Base-by-base conservation (phyloP, 1,140 invertebrate species). In the Bathynomus jamesi region DNA sequence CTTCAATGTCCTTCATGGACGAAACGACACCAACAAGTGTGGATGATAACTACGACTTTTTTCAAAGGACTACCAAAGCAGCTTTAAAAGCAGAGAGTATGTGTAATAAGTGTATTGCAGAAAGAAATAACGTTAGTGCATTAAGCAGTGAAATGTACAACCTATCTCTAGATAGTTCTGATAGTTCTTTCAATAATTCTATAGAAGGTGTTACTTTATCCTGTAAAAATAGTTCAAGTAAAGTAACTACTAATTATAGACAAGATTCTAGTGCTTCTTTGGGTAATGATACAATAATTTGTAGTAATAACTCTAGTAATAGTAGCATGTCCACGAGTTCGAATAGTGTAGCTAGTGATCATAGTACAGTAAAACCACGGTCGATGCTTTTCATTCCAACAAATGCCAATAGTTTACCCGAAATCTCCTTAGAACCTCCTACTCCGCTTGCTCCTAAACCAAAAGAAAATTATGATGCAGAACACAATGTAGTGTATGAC, bases 321-420 rank as follows among this genome's bases (percentile, higher is more conserved):
- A 76, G 75, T 73, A 73, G 71, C 61, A 73, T 76, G 71, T 76
- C 75, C 25, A 73, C 73, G 29, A 73, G 72, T 64, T 71, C 73
- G 27, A 61, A 67, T 29, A 73, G 69, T 31, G 69, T 62, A 29
- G 62, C 32, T 61, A 65, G 71, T 65, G 67, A 67, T 31, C 67
- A 73, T 27, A 76, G 70, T 46, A 73, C 61, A 68, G 66, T 53
- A 53, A 53, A 53, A 53, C 40, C 40, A 17, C 13, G 21, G 21
- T 53, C 75, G 10, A 73, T 32, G n/a, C 69, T 76, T 17, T 76
- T 76, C 40, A 60, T 76, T 5, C 75, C 75, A 21, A 70, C 75
- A 11, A 73, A 66, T 67, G 71, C 75, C 27, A 76, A 68, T 28
- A 76, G 75, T 61, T 67, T 76, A n/a, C 75, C 75, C 13, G 75